Evolutionary conservation across 2,888 invertebrate species (phyloP), one percentile per base, ranked within the genome.

Genomic region (Drosophila peninsularis): DNA sequence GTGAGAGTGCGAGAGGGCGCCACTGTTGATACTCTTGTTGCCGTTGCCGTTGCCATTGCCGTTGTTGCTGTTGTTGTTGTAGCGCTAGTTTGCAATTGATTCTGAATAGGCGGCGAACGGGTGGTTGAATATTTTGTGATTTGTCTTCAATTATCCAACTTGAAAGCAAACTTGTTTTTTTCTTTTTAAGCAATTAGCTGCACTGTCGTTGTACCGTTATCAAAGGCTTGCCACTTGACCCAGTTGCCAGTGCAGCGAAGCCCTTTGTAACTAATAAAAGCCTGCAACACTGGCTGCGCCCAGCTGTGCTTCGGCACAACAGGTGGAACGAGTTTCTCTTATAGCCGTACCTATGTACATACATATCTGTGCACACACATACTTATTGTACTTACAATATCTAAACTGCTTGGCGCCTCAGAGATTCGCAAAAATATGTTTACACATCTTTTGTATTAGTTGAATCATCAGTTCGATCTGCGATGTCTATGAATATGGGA

Each of bases 111-210:
- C 61, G 58, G 44, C 24, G 34, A 70, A 62, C 17, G 69, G 41
- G 32, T 64, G 44, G 39, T 66, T 53, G 65, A 62, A 65, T 55
- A 54, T 55, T 60, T 50, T 62, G 32, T 69, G 74, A 76, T 76
- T 82, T 77, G 54, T 69, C 71, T 73, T 81, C 72, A 79, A 81
- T 82, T 78, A 74, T 73, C 71, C 66, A 64, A 70, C n/a, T 47
- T 49, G 61, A 71, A 64, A 68, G 62, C 62, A 65, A 76, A 66
- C 65, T 67, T 49, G 71, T 67, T 75, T 60, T 30, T 30, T 30
- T 27, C 63, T 19, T 39, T 75, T 60, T 67, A 39, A 57, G 61
- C 63, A 75, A 67, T 76, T 71, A 67, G 21, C 55, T 32, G 13
- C 49, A 55, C 55, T 32, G 53, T n/a, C 39, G 44, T 56, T 57